Evolutionary conservation across 2,113 vertebrate genomes (phyloP).

Genomic region (Ochotona princeps): DNA sequence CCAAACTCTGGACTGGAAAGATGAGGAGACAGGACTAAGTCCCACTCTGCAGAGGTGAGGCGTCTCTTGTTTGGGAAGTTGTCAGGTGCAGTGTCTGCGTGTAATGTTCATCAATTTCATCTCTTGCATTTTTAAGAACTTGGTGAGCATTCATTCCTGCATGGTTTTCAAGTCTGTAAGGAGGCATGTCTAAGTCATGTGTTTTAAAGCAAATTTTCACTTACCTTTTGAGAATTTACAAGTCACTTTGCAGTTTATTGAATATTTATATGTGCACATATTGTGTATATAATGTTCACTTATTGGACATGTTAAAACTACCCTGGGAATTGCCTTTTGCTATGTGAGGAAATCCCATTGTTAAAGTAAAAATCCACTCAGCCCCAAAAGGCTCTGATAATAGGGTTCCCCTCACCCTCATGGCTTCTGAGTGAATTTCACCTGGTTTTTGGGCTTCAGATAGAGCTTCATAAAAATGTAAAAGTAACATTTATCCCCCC

Average conservation of each 20-base stretch:
- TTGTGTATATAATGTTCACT: neutral
- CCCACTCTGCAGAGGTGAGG: neutral
- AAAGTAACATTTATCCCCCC: constrained; percentile 67
- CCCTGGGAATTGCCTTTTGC: neutral
- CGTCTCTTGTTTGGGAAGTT: neutral
- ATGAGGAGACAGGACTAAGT: neutral
- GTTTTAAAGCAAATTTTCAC: neutral
- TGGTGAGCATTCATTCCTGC: neutral
- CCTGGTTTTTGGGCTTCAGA: constrained; percentile 55
- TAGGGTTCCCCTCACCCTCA: neutral
- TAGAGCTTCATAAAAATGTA: constrained; percentile 65
- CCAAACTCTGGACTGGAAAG: neutral
- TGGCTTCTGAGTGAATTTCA: constrained; percentile 60
- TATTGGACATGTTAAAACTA: constrained; percentile 25
- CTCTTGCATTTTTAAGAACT: neutral
- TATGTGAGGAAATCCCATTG: constrained; percentile 14
- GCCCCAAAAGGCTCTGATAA: constrained; percentile 45
- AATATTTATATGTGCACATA: neutral
- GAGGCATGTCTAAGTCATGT: neutral
- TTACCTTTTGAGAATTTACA: constrained; percentile 26
- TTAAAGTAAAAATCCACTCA: constrained; percentile 39
- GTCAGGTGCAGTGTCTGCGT: neutral
- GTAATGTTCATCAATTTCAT: constrained; percentile 25
- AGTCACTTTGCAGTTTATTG: neutral
- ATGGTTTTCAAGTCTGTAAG: neutral